A percentile compares a stretch with the other conserved stretches of the same genome.
Conservation (phyloP, 2,888 invertebrate species). For the Stenotaenia linearis region DNA sequence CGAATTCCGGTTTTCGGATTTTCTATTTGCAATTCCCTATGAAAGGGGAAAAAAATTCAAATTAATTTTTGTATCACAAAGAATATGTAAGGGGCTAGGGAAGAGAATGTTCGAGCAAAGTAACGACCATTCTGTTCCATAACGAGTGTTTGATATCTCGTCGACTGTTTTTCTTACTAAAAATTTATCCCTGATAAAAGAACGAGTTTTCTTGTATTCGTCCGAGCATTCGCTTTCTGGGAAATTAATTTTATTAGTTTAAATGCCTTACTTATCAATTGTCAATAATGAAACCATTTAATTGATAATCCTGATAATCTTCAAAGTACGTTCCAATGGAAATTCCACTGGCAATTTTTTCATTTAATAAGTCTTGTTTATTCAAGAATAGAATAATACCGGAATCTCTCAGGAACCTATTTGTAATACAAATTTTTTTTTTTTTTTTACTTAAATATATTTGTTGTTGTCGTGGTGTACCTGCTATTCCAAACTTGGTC, state of each 20-base stretch:
- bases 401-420: conserved; percentile 66
- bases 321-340: conserved; percentile 62
- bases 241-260: conserved; percentile 31
- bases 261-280: not conserved
- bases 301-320: conserved; percentile 55
- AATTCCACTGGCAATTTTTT: conserved; percentile 63
- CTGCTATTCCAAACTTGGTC: conserved; percentile 71
- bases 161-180: conserved; percentile 53
- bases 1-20: conserved; percentile 46
- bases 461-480: conserved; percentile 49
- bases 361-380: conserved; percentile 69
- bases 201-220: conserved; percentile 61
- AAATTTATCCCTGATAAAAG: conserved; percentile 63
- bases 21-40: conserved; percentile 40
- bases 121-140: no score
- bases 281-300: not conserved
- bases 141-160: no score
- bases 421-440: no score
- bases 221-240: conserved; percentile 46
- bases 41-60: conserved; percentile 37
- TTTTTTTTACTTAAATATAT: not conserved
- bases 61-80: conserved; percentile 37
- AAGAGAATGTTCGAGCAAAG: no score
- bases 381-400: conserved; percentile 76
- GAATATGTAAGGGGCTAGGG: no score